Conservation (phyloP, 2,888 invertebrate species). For the Leptinotarsa tumamoca region DNA sequence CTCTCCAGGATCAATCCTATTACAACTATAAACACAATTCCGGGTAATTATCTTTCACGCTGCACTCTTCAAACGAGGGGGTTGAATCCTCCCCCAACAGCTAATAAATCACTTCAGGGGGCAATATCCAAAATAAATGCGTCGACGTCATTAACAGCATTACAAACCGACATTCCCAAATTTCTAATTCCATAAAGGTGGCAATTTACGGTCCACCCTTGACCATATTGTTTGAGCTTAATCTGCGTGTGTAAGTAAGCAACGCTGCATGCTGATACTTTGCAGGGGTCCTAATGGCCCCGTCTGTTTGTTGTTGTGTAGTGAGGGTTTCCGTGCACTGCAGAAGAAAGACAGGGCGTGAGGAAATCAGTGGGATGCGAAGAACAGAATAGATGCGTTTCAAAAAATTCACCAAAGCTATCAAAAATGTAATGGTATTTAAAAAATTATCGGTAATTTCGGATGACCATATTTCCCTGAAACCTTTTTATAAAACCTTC, state of each 20-base stretch:
- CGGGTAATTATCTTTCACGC: constrained; percentile 36
- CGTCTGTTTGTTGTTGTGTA: constrained; percentile 28
- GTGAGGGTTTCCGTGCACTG: neutral
- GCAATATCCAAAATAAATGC: constrained; percentile 33
- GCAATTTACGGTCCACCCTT: constrained; percentile 52
- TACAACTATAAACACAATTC: constrained; percentile 24
- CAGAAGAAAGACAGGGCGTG: constrained; percentile 1
- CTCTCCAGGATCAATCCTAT: neutral
- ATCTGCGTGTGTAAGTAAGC: constrained; percentile 51
- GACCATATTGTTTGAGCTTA: constrained; percentile 55
- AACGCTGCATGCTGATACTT: constrained; percentile 37
- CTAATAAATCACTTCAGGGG: constrained; percentile 42
- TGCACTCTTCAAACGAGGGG: constrained; percentile 28
- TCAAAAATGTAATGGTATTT: too few species aligned
- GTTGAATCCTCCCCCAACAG: constrained; percentile 33
- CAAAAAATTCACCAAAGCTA: too few species aligned
- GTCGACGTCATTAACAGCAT: constrained; percentile 50
- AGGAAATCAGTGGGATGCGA: neutral
- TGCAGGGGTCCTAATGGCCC: constrained; percentile 46
- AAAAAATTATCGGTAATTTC: too few species aligned
- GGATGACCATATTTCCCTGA: too few species aligned
- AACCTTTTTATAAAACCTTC: too few species aligned
- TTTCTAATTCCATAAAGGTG: constrained; percentile 56
- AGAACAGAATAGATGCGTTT: neutral
- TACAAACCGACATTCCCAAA: constrained; percentile 49